Evolutionary conservation across 2,797 vertebrate genomes (phyloP).

Genomic region (Micromesistius poutassou): DNA sequence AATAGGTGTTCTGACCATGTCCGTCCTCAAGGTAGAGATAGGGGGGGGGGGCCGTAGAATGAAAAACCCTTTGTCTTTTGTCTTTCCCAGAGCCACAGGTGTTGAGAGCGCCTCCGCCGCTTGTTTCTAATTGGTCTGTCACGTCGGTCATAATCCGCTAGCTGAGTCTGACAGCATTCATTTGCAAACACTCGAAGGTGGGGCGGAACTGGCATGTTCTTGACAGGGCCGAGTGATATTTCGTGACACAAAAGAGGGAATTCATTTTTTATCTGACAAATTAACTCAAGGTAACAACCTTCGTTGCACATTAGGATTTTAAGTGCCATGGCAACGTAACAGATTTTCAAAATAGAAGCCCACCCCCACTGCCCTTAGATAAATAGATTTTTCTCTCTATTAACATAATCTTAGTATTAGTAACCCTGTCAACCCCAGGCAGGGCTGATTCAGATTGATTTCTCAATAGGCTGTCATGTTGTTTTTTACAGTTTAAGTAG

Average conservation of each 20-base stretch:
- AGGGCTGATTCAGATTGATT: not conserved
- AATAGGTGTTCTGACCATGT: no score
- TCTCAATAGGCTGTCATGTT: not conserved
- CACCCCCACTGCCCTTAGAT: slow-evolving; percentile 10
- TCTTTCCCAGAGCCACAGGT: not conserved
- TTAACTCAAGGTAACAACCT: slow-evolving; percentile 12
- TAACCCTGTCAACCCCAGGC: slow-evolving; percentile 6
- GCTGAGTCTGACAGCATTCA: slow-evolving; percentile 19
- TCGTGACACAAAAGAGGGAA: slow-evolving; percentile 14
- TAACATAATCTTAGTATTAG: slow-evolving; percentile 29
- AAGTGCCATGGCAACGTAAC: slow-evolving; percentile 9
- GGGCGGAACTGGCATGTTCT: slow-evolving; percentile 9
- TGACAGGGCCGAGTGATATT: slow-evolving; percentile 14
- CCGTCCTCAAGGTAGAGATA: no score
- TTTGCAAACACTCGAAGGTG: slow-evolving; percentile 10
- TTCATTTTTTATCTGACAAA: slow-evolving; percentile 26
- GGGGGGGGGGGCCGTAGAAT: not conserved
- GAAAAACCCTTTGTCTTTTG: not conserved
- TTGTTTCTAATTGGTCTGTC: slow-evolving; percentile 43
- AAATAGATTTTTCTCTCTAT: slow-evolving; percentile 22
- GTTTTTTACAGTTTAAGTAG: not conserved
- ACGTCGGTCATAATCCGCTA: slow-evolving; percentile 36
- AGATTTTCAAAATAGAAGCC: slow-evolving; percentile 17
- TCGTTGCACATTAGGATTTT: slow-evolving; percentile 22
- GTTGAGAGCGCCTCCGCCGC: slow-evolving; percentile 9